These are phyloP conservation scores for Colaptes auratus DNA, from an alignment of 2,113 vertebrate genomes.

Conservation along the genomic window DNA sequence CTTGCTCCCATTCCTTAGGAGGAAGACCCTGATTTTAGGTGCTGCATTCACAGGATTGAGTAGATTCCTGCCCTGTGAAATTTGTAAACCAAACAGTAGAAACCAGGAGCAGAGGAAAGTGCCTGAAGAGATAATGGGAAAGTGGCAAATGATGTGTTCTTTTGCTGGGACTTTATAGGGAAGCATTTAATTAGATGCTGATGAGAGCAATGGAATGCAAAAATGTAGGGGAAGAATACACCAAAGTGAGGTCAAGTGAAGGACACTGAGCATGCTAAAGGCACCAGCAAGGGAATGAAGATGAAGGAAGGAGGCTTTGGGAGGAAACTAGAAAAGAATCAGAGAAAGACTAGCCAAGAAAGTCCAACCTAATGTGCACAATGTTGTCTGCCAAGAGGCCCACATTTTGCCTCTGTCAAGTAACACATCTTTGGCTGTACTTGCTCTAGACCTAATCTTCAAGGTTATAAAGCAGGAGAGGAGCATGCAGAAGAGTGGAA, in stretches of 20 bases:
- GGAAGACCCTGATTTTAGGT: background rate
- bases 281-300: background rate
- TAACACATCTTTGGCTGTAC: accelerated
- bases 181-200: background rate
- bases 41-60: background rate
- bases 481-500: background rate
- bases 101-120: background rate
- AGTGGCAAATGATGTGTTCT: background rate
- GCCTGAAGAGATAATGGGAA: background rate
- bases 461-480: background rate
- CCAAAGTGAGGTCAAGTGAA: background rate
- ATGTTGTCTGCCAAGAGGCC: background rate
- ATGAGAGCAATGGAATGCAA: background rate
- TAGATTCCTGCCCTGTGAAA: background rate
- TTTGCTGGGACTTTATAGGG: background rate
- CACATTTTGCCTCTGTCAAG: background rate
- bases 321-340: background rate
- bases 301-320: background rate
- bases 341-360: background rate
- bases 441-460: background rate
- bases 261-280: background rate
- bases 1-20: background rate
- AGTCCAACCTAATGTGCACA: background rate
- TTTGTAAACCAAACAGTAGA: background rate
- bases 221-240: background rate